Base-by-base conservation (phyloP, 2,888 invertebrate species). In the Euphydryas editha region DNA sequence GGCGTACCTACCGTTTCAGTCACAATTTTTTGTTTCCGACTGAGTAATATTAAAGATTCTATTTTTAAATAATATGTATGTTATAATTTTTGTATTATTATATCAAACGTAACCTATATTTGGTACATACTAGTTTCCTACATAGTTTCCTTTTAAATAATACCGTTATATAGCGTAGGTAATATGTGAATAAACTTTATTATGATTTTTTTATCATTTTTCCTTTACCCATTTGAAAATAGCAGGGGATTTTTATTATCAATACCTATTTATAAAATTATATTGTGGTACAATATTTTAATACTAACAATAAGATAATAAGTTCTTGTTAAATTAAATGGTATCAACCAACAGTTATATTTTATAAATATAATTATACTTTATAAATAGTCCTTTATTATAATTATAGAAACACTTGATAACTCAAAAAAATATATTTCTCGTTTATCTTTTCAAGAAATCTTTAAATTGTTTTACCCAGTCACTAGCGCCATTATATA, bases 1-100 rank as follows among this genome's bases (percentile, higher is more conserved):
- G 67, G 49, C 62, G 42, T 67, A 55, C 8, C n/a, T 67, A 55
- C 8, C n/a, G 54, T 55, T 64, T 67, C 59, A 46, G 62, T 17
- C 30, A 58, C 37, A 62, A 21, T 55, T 56, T 39, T 63, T 63
- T 60, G 63, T 63, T 56, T 55, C 47, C 39, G 54, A 37, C 17
- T 18, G 36, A 39, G 46, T 47, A 20, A 56, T n/a, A 11, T 36
- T 21, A 37, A 36, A 44, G 18, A 10, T 21, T 36, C 46, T 21
- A 39, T 30, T 18, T 2, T 39, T 20, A 8, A 13, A 15, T 56
- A 17, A 55, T 56, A 37, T 15, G 15, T 44, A 2, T 42, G 15
- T n/a, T 44, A n/a, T 44, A n/a, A 3, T 30, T 7, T 30, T 5
- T 30, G 30, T 30, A 30, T n/a, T n/a, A n/a, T n/a, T n/a, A 30